phyloP scores from a whole-genome alignment of 2,113 vertebrate species.

The Psilopsiagon aymara region DNA sequence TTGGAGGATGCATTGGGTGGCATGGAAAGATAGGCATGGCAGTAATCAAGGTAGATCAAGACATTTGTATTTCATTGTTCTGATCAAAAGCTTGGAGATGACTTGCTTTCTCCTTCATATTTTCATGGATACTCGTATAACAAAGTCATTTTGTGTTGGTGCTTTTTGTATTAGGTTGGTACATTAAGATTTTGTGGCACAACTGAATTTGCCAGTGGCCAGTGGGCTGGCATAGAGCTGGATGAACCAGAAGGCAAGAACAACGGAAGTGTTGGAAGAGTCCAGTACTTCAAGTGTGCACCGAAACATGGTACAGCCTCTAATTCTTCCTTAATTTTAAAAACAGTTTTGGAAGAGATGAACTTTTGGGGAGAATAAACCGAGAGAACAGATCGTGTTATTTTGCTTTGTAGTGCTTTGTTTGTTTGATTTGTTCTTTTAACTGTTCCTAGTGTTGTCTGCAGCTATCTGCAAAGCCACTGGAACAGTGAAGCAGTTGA shows the following conservation, averaged over 20 bases:
- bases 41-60: not conserved
- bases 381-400: not conserved
- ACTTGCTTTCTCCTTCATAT: not conserved
- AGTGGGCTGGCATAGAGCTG: conserved; percentile 95
- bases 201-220: conserved; percentile 92
- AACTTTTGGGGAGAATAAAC: not conserved
- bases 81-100: not conserved
- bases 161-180: conserved; percentile 80
- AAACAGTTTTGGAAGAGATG: fast-evolving
- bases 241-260: conserved; percentile 96
- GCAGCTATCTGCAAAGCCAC: not conserved
- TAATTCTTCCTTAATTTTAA: not conserved
- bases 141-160: not conserved
- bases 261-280: conserved; percentile 88
- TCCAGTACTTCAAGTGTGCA: conserved; percentile 93
- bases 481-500: not conserved
- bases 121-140: not conserved
- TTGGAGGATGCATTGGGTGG: not conserved
- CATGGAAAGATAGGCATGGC: not conserved
- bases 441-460: not conserved
- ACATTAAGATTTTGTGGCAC: conserved; percentile 90
- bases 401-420: not conserved
- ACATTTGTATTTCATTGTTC: not conserved
- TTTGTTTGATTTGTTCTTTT: not conserved
- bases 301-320: conserved; percentile 81